These are phyloP conservation scores for Tiliqua scincoides DNA, from an alignment of 2,113 vertebrate species.

Conservation along the genomic window DNA sequence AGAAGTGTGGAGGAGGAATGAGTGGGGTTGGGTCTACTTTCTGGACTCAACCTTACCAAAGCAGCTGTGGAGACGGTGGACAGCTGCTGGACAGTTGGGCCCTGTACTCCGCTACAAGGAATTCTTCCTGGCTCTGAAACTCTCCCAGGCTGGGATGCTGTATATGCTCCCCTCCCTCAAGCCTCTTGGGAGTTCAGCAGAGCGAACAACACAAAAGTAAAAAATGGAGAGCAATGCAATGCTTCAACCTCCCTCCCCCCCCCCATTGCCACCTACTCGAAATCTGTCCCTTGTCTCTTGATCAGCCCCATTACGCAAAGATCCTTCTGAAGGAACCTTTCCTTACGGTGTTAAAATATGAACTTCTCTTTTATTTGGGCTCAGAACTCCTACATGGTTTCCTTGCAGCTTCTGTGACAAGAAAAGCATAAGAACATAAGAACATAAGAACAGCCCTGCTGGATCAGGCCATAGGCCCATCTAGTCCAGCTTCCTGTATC, in stretches of 20 bases:
- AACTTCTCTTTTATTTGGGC: too few relatives aligned
- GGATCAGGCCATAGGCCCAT: too few relatives aligned
- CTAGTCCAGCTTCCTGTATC: too few relatives aligned
- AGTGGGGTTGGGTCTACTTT: neutral
- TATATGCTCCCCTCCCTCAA: constrained; percentile 8
- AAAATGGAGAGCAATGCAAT: neutral
- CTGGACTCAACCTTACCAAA: neutral
- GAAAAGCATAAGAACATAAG: too few relatives aligned
- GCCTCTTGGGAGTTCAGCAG: too few relatives aligned
- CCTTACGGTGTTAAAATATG: neutral
- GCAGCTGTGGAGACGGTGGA: neutral
- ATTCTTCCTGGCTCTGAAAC: neutral
- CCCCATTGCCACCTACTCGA: accelerated
- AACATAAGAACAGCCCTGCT: too few relatives aligned
- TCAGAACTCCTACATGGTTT: neutral
- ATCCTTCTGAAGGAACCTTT: neutral
- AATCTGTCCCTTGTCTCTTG: neutral
- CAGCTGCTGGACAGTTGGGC: constrained; percentile 22
- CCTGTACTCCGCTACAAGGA: accelerated
- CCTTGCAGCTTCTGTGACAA: neutral
- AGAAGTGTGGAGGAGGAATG: neutral
- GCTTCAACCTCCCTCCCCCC: neutral
- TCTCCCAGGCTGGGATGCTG: constrained; percentile 14
- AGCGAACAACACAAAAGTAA: neutral
- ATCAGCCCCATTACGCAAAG: neutral